These are phyloP conservation scores for Atherinosoma microstoma DNA, from an alignment of 2,797 vertebrate genomes.

Conservation along the genomic window DNA sequence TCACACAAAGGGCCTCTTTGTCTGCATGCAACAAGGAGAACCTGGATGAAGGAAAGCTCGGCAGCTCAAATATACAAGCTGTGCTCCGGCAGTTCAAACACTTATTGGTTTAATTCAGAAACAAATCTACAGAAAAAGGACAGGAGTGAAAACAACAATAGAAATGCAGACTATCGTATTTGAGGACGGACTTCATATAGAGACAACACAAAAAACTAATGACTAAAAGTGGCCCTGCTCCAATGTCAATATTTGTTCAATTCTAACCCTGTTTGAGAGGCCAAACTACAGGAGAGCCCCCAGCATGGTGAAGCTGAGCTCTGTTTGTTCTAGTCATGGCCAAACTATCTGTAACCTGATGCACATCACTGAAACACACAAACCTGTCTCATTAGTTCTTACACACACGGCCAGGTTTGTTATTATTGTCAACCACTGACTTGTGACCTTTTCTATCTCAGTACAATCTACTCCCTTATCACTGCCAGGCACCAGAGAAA, in stretches of 20 bases:
- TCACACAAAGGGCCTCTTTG: conserved; percentile 77
- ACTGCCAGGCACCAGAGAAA: conserved; percentile 63
- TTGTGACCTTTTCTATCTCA: conserved; percentile 61
- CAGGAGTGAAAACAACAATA: conserved; percentile 67
- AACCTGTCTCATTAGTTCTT: conserved; percentile 24
- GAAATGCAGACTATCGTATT: conserved; percentile 42
- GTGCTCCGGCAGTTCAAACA: conserved; percentile 41
- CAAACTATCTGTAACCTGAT: conserved; percentile 57
- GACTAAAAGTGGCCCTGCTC: conserved; percentile 37
- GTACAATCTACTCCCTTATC: conserved; percentile 62
- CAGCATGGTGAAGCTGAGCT: conserved; percentile 56
- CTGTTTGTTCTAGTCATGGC: conserved; percentile 42
- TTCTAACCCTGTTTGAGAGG: conserved; percentile 55
- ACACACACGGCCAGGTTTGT: conserved; percentile 46
- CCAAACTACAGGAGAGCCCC: conserved; percentile 60
- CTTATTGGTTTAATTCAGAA: conserved; percentile 59
- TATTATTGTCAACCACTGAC: conserved; percentile 69
- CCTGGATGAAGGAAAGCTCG: conserved; percentile 69
- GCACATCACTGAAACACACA: conserved; percentile 30
- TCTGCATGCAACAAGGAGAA: conserved; percentile 61
- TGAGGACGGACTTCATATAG: conserved; percentile 18
- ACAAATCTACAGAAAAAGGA: conserved; percentile 52
- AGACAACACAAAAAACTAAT: conserved; percentile 50
- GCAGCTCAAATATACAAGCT: conserved; percentile 64
- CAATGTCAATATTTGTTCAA: conserved; percentile 77